Conservation (phyloP, 2,888 invertebrate species). For the Troglohyphantes excavatus region DNA sequence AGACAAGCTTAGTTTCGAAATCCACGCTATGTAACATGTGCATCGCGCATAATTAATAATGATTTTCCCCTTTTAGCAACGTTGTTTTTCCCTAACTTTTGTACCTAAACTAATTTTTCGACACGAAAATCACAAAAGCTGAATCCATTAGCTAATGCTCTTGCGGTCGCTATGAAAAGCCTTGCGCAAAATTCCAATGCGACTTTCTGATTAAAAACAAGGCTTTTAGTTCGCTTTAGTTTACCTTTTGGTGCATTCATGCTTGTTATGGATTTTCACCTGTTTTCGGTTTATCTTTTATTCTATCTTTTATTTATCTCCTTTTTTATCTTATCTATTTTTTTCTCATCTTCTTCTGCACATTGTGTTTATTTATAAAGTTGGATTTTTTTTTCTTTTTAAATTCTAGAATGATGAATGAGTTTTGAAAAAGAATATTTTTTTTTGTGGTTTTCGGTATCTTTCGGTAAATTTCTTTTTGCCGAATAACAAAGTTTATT, state of each 20-base stretch:
- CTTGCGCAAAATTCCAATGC: not conserved
- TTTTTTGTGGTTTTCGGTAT: too few relatives aligned
- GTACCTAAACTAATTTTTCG: conserved; percentile 24
- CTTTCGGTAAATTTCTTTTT: too few relatives aligned
- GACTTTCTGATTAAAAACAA: conserved; percentile 15
- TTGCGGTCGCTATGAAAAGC: not conserved
- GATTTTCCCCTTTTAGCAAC: conserved; percentile 3
- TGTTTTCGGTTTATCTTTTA: not conserved
- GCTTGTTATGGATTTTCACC: not conserved
- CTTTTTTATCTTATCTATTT: not conserved
- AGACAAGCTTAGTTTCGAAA: not conserved
- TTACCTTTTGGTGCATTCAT: not conserved
- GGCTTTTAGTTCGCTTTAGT: conserved; percentile 14
- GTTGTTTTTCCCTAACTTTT: not conserved
- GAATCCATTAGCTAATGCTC: conserved; percentile 32
- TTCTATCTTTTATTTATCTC: not conserved
- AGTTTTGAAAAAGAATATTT: too few relatives aligned
- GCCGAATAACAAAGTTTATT: too few relatives aligned
- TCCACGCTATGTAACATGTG: not conserved
- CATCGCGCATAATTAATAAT: conserved; percentile 13
- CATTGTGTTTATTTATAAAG: not conserved
- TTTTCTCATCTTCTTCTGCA: not conserved
- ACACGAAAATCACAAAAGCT: conserved; percentile 17
- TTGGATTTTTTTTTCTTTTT: not conserved
- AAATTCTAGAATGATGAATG: conserved; percentile 1